These are phyloP conservation scores for Euplagia quadripunctaria DNA, from an alignment of 2,888 invertebrate species.

Conservation along the genomic window DNA sequence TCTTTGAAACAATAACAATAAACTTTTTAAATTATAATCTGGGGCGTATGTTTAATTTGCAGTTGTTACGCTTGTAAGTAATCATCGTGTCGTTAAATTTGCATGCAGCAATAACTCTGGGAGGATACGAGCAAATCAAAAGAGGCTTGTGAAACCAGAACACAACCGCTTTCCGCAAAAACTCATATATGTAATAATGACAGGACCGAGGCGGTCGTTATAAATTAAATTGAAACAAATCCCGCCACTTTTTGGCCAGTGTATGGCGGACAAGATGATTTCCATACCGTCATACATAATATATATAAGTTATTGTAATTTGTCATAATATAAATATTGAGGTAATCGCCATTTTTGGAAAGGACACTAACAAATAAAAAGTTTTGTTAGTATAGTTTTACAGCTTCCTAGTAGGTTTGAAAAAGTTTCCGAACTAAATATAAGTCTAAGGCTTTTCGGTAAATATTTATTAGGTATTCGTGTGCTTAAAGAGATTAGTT, in stretches of 20 bases:
- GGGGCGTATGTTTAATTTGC: constrained; percentile 57
- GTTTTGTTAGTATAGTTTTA: constrained; percentile 30
- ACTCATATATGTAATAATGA: constrained; percentile 61
- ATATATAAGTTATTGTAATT: constrained; percentile 17
- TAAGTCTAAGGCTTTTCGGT: not conserved
- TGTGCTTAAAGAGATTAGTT: not conserved
- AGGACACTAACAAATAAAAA: constrained; percentile 26
- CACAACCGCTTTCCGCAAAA: constrained; percentile 64
- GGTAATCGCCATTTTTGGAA: constrained; percentile 23
- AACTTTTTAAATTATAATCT: constrained; percentile 38
- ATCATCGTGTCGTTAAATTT: constrained; percentile 76
- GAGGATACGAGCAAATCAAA: constrained; percentile 64
- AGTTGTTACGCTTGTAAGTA: constrained; percentile 68
- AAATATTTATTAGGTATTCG: not conserved
- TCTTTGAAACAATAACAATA: constrained; percentile 19
- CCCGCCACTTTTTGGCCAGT: constrained; percentile 45
- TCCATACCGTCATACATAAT: constrained; percentile 5
- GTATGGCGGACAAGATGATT: constrained; percentile 22
- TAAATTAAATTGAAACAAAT: constrained; percentile 60
- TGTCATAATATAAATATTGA: constrained; percentile 26
- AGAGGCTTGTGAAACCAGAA: constrained; percentile 64
- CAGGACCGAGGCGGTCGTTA: constrained; percentile 43
- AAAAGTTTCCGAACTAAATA: constrained; percentile 16
- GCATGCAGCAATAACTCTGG: constrained; percentile 74
- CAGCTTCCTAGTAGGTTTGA: constrained; percentile 24